These are phyloP conservation scores for Phalacrocorax aristotelis DNA, from an alignment of 2,113 vertebrate species.

Conservation along the genomic window DNA sequence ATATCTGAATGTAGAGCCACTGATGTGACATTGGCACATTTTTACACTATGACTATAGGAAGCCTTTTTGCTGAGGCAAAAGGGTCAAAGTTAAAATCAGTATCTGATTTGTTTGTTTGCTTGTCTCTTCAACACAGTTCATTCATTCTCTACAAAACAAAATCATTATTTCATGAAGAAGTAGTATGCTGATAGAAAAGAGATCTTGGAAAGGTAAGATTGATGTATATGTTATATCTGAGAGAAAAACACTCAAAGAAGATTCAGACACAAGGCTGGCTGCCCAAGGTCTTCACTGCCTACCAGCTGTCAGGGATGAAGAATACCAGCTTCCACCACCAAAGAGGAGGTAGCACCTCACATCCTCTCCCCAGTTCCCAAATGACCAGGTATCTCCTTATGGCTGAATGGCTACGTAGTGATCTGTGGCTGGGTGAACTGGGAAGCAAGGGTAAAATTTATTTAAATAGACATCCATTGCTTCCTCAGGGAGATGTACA, in stretches of 20 bases:
- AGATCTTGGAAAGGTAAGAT: background rate
- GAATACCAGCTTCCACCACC: background rate
- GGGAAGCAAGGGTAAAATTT: background rate
- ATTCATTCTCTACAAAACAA: background rate
- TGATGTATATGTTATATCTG: background rate
- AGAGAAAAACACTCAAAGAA: background rate
- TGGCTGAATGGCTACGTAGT: rapidly evolving
- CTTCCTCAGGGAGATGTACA: background rate
- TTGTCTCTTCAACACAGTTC: background rate
- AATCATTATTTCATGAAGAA: background rate
- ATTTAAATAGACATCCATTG: background rate
- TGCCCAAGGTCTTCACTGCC: background rate
- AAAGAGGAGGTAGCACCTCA: background rate
- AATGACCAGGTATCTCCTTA: background rate
- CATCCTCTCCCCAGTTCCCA: background rate
- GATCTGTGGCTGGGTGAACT: background rate
- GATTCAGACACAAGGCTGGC: background rate
- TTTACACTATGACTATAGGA: background rate
- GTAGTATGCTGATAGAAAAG: background rate
- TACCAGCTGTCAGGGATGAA: background rate
- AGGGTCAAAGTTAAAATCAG: background rate
- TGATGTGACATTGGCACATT: background rate
- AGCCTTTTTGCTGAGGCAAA: background rate
- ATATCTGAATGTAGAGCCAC: constrained; percentile 20
- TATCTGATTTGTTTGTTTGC: background rate